Percentiles rank a stretch among this genome's conserved stretches.
Evolutionary conservation across 92 coral and sea anemone genomes (phyloP).

Genomic region (Parazoanthus swiftii): DNA sequence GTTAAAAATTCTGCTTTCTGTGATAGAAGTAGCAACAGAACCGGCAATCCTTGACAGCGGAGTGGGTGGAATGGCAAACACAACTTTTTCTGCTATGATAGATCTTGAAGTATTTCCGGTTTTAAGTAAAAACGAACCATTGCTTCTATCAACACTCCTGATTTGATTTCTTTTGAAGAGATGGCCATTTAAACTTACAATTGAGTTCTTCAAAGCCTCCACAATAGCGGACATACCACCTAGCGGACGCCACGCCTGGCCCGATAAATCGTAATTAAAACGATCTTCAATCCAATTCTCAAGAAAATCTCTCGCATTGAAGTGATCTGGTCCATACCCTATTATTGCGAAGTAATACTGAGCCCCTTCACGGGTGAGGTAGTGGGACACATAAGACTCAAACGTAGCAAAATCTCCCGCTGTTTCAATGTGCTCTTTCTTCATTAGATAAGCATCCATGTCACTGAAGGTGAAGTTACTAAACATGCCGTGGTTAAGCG

Average conservation of each 20-base stretch:
- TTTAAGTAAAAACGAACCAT: neutral
- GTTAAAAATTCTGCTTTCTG: neutral
- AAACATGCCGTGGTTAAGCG: constrained; percentile 9
- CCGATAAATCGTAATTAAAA: neutral
- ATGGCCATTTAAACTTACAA: neutral
- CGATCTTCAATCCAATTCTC: neutral
- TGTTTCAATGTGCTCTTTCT: constrained; percentile 4
- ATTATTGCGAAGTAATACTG: neutral
- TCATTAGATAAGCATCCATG: constrained; percentile 7
- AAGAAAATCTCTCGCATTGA: neutral
- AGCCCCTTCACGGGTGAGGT: constrained; percentile 4
- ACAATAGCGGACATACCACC: constrained; percentile 23
- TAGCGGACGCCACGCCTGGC: neutral
- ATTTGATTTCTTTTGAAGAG: constrained; percentile 6
- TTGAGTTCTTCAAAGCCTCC: constrained; percentile 5
- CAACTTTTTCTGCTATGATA: constrained; percentile 4
- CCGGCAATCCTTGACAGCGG: constrained; percentile 6
- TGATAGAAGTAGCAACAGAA: neutral
- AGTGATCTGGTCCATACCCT: constrained; percentile 3
- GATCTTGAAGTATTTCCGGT: neutral
- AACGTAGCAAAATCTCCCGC: neutral
- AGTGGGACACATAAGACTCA: neutral
- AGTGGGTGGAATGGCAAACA: constrained; percentile 35
- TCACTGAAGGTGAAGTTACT: constrained; percentile 8
- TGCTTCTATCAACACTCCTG: constrained; percentile 9